Percentiles rank a stretch among this genome's conserved stretches.
These are phyloP conservation scores for Mycalesis mineus DNA, from an alignment of 2,888 invertebrate genomes.

Conservation along the genomic window DNA sequence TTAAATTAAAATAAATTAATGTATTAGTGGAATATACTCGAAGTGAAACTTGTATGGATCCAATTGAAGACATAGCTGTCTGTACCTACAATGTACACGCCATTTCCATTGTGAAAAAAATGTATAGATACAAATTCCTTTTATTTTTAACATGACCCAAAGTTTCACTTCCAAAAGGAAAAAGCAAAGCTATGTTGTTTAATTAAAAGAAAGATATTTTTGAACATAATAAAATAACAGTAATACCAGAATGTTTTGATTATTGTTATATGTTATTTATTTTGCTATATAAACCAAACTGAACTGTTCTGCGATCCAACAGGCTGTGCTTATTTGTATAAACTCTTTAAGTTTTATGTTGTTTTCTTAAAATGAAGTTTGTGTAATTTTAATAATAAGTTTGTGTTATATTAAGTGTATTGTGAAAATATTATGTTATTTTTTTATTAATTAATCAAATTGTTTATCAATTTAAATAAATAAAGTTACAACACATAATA, in stretches of 20 bases:
- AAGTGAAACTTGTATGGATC: too few species aligned
- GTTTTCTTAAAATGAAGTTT: constrained; percentile 44
- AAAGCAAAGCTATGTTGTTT: too few species aligned
- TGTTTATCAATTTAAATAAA: constrained; percentile 25
- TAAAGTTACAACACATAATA: constrained; percentile 19
- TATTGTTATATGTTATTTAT: constrained; percentile 2
- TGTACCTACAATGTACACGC: too few species aligned
- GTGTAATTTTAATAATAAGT: constrained; percentile 45
- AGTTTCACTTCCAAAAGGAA: too few species aligned
- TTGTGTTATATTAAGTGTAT: constrained; percentile 39
- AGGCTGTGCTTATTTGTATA: constrained; percentile 71
- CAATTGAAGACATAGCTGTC: too few species aligned
- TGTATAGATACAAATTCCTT: too few species aligned
- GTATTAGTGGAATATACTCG: too few species aligned
- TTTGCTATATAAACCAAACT: constrained; percentile 46
- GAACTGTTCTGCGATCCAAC: constrained; percentile 74
- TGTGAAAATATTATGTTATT: constrained; percentile 22
- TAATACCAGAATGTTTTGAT: background rate
- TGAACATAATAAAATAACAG: background rate
- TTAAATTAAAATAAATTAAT: too few species aligned
- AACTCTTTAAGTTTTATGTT: constrained; percentile 50
- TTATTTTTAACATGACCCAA: too few species aligned
- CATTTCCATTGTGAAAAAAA: too few species aligned
- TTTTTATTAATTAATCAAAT: constrained; percentile 27
- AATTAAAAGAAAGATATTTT: background rate